Percentiles rank a stretch among this genome's conserved stretches.
Conservation (phyloP, 2,888 invertebrate species). For the Eilema caniola region DNA sequence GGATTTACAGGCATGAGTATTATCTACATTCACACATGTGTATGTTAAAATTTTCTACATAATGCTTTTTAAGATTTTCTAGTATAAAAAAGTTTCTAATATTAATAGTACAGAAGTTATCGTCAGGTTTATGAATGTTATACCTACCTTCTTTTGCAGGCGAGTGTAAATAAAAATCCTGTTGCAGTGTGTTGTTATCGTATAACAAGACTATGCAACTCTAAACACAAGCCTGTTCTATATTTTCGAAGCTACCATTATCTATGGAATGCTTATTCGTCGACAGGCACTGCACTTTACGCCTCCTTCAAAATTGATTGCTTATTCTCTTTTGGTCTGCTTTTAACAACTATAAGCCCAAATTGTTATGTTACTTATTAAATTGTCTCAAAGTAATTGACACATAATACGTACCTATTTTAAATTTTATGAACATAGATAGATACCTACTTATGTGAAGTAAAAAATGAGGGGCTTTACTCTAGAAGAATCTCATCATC, state of each 20-base stretch:
- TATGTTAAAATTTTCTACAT: too few relatives aligned
- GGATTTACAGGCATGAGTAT: too few relatives aligned
- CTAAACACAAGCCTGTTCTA: slow-evolving; percentile 57
- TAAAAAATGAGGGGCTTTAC: background rate
- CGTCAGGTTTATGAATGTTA: too few relatives aligned
- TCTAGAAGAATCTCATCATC: background rate
- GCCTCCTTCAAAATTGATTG: slow-evolving; percentile 74
- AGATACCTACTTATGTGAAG: too few relatives aligned
- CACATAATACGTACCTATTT: background rate
- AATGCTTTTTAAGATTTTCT: too few relatives aligned
- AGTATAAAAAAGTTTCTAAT: too few relatives aligned
- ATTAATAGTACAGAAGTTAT: too few relatives aligned
- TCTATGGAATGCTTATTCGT: slow-evolving; percentile 70
- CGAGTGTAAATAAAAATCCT: too few relatives aligned
- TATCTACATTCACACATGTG: too few relatives aligned
- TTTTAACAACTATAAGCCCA: slow-evolving; percentile 66
- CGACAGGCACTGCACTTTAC: slow-evolving; percentile 71
- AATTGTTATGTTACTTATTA: slow-evolving; percentile 70
- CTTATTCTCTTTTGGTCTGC: slow-evolving; percentile 65
- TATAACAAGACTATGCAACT: background rate
- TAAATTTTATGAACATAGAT: too few relatives aligned
- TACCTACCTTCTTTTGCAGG: too few relatives aligned
- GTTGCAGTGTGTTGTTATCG: too few relatives aligned
- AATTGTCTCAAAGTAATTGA: slow-evolving; percentile 49
- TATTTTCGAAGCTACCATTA: slow-evolving; percentile 56